These are phyloP conservation scores for Belonocnema kinseyi DNA, from an alignment of 1,140 invertebrate genomes.

Conservation along the genomic window DNA sequence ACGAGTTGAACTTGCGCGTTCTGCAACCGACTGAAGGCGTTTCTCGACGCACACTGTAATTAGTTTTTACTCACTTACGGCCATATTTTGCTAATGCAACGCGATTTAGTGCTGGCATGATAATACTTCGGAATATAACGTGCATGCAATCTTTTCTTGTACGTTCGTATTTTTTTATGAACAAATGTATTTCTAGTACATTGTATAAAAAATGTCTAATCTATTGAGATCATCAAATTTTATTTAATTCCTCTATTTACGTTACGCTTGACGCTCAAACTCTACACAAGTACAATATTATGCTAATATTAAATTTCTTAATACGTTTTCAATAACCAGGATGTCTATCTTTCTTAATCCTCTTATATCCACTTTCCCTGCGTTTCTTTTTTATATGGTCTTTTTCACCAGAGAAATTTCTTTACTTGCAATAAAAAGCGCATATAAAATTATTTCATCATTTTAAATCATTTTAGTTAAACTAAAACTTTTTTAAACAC, in stretches of 20 bases:
- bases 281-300: constrained; percentile 30
- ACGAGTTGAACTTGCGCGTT: not conserved
- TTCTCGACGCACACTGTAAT: constrained; percentile 23
- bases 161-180: constrained; percentile 32
- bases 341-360: constrained; percentile 33
- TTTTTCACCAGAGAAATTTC: too few relatives aligned
- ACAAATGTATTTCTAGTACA: constrained; percentile 31
- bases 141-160: not conserved
- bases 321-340: constrained; percentile 35
- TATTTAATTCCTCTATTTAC: constrained; percentile 35
- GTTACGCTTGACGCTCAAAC: constrained; percentile 25
- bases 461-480: too few relatives aligned
- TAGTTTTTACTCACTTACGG: constrained; percentile 26
- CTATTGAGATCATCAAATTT: constrained; percentile 29
- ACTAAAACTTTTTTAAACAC: too few relatives aligned
- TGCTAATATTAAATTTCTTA: constrained; percentile 50
- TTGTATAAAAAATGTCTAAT: constrained; percentile 36
- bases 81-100: constrained; percentile 18
- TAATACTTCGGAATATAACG: constrained; percentile 27
- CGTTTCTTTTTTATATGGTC: not conserved
- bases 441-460: too few relatives aligned
- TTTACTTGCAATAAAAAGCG: too few relatives aligned
- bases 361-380: constrained; percentile 1
- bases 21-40: constrained; percentile 26
- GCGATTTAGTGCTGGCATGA: constrained; percentile 30